Conservation (phyloP, 1,140 invertebrate genomes). For the Temnothorax curvispinosus region DNA sequence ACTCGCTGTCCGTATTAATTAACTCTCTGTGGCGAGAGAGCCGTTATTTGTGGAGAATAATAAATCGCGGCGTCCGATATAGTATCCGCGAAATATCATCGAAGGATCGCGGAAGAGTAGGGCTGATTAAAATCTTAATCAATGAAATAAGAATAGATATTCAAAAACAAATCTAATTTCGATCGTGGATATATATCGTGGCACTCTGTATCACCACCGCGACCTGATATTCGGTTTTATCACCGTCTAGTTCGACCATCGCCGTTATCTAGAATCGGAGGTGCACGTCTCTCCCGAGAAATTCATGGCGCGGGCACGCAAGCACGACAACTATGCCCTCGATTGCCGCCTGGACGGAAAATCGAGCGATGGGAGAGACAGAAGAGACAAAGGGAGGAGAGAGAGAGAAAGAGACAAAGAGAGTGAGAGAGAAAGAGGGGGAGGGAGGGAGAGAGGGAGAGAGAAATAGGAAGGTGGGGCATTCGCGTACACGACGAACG, state of each 20-base stretch:
- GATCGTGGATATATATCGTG: neutral
- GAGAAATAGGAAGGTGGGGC: slow-evolving; percentile 62
- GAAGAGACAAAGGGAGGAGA: neutral
- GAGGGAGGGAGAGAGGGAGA: neutral
- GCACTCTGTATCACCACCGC: slow-evolving; percentile 8
- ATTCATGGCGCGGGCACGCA: slow-evolving; percentile 36
- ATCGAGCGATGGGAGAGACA: slow-evolving; percentile 55
- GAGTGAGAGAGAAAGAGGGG: neutral
- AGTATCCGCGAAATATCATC: neutral
- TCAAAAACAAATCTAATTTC: neutral
- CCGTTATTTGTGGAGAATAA: slow-evolving; percentile 36
- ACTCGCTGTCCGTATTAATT: slow-evolving; percentile 45
- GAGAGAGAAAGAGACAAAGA: neutral
- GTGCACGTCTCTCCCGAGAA: slow-evolving; percentile 19
- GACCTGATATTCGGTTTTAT: slow-evolving; percentile 31
- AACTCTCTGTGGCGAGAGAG: neutral
- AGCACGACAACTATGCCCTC: slow-evolving; percentile 58
- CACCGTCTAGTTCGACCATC: slow-evolving; percentile 4
- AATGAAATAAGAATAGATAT: neutral
- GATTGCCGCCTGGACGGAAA: slow-evolving; percentile 59
- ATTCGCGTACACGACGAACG: slow-evolving; percentile 61
- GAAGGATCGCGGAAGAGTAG: neutral
- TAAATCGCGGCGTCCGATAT: slow-evolving; percentile 23
- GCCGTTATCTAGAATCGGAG: slow-evolving; percentile 49
- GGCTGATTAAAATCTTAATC: neutral